A percentile compares a stretch with the other conserved stretches of the same genome.
Evolutionary conservation across 35 echinoderm and acorn worm species (phyloP).

Genomic region (Hemicentrotus pulcherrimus): DNA sequence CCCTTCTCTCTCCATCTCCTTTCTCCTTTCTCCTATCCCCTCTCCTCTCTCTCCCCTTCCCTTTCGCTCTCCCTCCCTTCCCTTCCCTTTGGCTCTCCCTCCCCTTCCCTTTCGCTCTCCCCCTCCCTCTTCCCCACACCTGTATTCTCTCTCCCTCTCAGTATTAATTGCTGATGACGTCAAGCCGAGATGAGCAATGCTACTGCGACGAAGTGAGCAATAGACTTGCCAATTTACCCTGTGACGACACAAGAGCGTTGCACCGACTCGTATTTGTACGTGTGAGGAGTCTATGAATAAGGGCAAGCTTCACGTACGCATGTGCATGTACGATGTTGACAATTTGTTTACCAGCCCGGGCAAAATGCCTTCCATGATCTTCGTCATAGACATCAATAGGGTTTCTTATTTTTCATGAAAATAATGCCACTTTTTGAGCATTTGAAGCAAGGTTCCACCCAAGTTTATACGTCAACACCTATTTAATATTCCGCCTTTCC

Average conservation of each 20-base stretch:
- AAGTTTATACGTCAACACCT: too few species aligned
- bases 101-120: background rate
- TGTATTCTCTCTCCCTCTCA: background rate
- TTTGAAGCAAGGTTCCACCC: background rate
- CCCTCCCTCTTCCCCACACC: background rate
- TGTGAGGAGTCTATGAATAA: background rate
- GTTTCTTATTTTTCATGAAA: background rate
- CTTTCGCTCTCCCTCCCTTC: background rate
- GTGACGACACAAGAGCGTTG: constrained; percentile 3
- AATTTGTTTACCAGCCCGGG: background rate
- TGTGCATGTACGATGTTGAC: background rate
- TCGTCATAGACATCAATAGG: background rate
- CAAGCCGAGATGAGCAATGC: background rate
- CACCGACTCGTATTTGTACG: background rate
- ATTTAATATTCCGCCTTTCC: background rate
- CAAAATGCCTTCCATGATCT: background rate
- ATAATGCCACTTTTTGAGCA: background rate
- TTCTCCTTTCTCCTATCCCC: background rate
- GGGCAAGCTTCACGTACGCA: background rate
- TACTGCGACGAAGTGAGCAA: background rate
- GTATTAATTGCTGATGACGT: constrained; percentile 18
- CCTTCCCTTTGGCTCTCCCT: background rate
- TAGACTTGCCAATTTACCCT: background rate
- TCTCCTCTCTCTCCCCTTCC: background rate
- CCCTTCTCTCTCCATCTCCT: background rate